Evolutionary conservation across 2,888 invertebrate genomes (phyloP).

Genomic region (Morinoia aosen): DNA sequence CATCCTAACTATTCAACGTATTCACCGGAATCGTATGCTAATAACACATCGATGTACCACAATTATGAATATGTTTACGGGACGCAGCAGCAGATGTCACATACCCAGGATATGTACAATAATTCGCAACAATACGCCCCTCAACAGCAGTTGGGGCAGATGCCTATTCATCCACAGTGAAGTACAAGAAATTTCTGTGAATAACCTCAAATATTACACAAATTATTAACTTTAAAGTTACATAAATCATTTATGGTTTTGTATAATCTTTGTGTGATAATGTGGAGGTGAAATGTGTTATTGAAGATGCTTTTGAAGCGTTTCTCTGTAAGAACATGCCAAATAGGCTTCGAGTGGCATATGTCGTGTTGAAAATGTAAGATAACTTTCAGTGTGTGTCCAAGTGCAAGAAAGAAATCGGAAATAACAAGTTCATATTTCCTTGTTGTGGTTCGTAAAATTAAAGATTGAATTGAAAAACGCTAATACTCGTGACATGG

Average conservation of each 20-base stretch:
- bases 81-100: not conserved
- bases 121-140: conserved; percentile 16
- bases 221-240: not conserved
- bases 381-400: not conserved
- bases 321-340: too few species aligned
- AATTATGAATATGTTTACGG: not conserved
- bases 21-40: not conserved
- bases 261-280: too few species aligned
- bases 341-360: too few species aligned
- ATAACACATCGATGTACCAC: not conserved
- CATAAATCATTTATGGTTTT: too few species aligned
- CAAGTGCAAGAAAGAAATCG: not conserved
- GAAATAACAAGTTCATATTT: too few species aligned
- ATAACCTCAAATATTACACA: not conserved
- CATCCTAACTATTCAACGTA: not conserved
- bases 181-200: not conserved
- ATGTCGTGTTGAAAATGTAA: not conserved
- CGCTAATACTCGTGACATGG: not conserved
- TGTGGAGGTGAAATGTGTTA: too few species aligned
- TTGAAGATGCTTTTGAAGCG: too few species aligned
- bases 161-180: not conserved
- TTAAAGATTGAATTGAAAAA: too few species aligned
- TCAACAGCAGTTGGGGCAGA: not conserved
- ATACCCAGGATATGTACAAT: not conserved
- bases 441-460: too few species aligned